Base-by-base conservation (phyloP, 2,888 invertebrate species). In the Xylota segnis region DNA sequence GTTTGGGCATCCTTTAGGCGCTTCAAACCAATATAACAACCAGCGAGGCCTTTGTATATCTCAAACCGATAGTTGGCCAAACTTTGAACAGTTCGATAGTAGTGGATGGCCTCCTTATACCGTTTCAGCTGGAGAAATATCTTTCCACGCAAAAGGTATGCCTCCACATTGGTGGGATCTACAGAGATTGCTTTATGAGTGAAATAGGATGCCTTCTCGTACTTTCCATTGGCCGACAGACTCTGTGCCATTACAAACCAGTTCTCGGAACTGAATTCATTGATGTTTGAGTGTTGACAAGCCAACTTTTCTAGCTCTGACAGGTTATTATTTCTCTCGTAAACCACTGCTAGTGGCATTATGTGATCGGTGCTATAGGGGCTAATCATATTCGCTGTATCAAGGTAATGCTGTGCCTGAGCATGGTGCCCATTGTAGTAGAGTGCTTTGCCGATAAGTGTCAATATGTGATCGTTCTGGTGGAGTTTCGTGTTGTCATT, bases 191-290 rank as follows among this genome's bases (percentile, higher is more conserved):
- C 96, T 93, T 96, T 96, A 78, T 96, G 95, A 0, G 95, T 95
- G 90, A 96, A 96, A 89, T 95, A 95, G 2, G 95, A 93, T 0
- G 96, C 96, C 89, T 95, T 94, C 18, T 94, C 95, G 78, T 94
- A 94, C 88, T 95, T 95, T 0, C 88, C 89, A 27, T 88, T 88
- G 0, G 94, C 93, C 89, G 94, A 94, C 88, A 95, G 94, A 65
- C 94, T 94, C 91, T 96, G 96, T 1, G 96, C 96, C 91, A 96
- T 93, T 0, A 96, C 95, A 68, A 96, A 94, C 95, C 96, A 97
- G 75, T 96, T 95, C 89, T 96, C 96, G 4, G 95, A 93, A 2
- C 93, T 93, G 68, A 93, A 93, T 88, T 95, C 92, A n/a, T 89
- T 88, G 2, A 90, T 88, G 6, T 89, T 89, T 3, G 90, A 88